These are phyloP conservation scores for Prosopocoilus inquinatus DNA, from an alignment of 2,888 invertebrate species.

Conservation along the genomic window DNA sequence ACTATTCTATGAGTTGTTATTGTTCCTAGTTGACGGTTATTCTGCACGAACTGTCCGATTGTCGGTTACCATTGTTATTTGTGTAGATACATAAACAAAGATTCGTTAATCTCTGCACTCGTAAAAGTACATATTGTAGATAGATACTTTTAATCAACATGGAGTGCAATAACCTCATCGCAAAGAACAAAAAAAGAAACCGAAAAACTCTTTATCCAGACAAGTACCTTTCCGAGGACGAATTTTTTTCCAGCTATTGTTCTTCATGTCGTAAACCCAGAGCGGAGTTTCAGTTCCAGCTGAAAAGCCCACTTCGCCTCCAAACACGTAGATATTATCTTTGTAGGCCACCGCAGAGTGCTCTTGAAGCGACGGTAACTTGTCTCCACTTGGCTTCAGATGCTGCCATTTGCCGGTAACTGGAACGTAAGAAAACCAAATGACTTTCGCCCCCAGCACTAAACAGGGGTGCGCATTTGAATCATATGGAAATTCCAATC, in stretches of 20 bases:
- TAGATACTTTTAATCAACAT: too few species aligned
- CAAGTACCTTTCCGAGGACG: slow-evolving; percentile 55
- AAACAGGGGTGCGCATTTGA: too few species aligned
- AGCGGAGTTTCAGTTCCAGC: slow-evolving; percentile 77
- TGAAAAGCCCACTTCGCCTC: slow-evolving; percentile 80
- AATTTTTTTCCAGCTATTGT: slow-evolving; percentile 61
- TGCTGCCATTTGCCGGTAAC: slow-evolving; percentile 75
- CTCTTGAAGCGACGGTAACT: slow-evolving; percentile 80
- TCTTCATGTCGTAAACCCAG: slow-evolving; percentile 76
- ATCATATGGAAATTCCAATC: too few species aligned
- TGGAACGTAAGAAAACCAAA: slow-evolving; percentile 45
- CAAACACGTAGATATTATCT: slow-evolving; percentile 78
- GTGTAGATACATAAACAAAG: too few species aligned
- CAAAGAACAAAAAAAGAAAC: not conserved
- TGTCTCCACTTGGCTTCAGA: slow-evolving; percentile 66
- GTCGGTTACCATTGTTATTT: too few species aligned
- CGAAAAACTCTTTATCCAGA: not conserved
- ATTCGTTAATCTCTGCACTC: too few species aligned
- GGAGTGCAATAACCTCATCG: too few species aligned
- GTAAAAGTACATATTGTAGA: too few species aligned
- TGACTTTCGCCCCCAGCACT: too few species aligned
- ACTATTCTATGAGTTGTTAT: too few species aligned
- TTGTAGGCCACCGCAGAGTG: slow-evolving; percentile 79
- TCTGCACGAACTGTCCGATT: too few species aligned
- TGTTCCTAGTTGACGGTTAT: too few species aligned